Evolutionary conservation across 2,797 vertebrate species (phyloP), one percentile per base, ranked within the genome.

Genomic region (Euphonia xanthogaster): DNA sequence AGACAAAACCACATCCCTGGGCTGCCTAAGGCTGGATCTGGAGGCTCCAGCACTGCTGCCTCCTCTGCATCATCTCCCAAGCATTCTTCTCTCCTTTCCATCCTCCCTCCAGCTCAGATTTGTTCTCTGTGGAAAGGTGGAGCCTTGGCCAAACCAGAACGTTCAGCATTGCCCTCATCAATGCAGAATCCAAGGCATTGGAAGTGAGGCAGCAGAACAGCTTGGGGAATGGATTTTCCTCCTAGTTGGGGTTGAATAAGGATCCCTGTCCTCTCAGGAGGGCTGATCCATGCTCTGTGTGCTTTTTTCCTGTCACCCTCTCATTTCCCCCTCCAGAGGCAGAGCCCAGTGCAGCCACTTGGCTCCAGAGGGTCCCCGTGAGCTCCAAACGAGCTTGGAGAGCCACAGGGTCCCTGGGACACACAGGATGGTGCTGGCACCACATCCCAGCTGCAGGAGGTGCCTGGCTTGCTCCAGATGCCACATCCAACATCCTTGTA

Each of bases 321-420:
- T 7, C 17, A 20, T 48, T 51, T 8, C 12, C 61, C 40, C 31
- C 18, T 37, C 27, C 55, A 37, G 55, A 45, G 53, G 47, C 66
- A 45, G 27, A 68, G 27, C 33, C 16, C n/a, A 9, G 31, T n/a
- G 66, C 40, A 67, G 31, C 23, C 37, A 7, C 7, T n/a, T n/a
- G 31, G n/a, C 11, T 74, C 42, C 1, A 0, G 2, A 10, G 18
- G 5, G 22, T 20, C 27, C 62, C 58, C 14, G 14, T 0, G 6
- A 75, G 47, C 57, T 55, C 23, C 50, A 2, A 8, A 14, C 0
- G 19, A 65, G 27, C 20, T 53, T 23, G 22, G 57, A 31, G 68
- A 58, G 42, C 6, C 22, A 9, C n/a, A 55, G 21, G 14, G 23
- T 55, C 53, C 53, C 53, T 22, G 33, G 53, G n/a, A 33, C 53